phyloP scores from a whole-genome alignment of 2,797 vertebrate genomes.

The Malurus splendens region DNA sequence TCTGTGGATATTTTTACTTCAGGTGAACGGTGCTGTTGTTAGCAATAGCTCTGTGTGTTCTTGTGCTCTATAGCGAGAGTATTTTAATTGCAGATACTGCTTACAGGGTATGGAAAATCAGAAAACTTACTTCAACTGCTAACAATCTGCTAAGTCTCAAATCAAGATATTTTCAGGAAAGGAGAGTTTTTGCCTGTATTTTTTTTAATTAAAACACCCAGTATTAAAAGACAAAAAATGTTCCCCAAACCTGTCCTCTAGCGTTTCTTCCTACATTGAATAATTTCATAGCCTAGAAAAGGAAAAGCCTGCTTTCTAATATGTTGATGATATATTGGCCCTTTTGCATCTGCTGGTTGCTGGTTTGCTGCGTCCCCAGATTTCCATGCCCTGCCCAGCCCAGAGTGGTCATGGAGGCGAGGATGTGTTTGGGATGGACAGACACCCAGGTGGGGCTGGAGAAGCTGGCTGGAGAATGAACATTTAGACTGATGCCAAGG shows the following conservation, averaged over 20 bases:
- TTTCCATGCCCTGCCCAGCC: background rate
- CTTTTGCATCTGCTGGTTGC: background rate
- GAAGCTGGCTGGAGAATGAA: background rate
- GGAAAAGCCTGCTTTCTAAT: background rate
- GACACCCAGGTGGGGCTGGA: background rate
- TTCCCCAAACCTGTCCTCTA: background rate
- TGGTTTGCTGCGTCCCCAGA: background rate
- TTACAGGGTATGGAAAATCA: background rate
- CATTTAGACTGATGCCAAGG: background rate
- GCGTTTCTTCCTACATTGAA: background rate
- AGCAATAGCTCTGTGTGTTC: background rate
- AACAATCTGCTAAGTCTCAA: background rate
- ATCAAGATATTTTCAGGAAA: background rate
- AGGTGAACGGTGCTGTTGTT: background rate
- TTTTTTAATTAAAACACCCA: background rate
- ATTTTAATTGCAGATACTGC: background rate
- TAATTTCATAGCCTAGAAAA: background rate
- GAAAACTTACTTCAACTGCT: background rate
- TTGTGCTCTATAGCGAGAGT: background rate
- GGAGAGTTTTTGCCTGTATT: background rate
- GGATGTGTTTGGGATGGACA: background rate
- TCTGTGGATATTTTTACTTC: background rate
- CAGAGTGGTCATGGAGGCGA: background rate
- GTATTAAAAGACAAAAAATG: background rate
- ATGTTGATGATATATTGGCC: background rate